Conservation (phyloP, 2,888 invertebrate genomes). For the Caenorhabditis imperialis region DNA sequence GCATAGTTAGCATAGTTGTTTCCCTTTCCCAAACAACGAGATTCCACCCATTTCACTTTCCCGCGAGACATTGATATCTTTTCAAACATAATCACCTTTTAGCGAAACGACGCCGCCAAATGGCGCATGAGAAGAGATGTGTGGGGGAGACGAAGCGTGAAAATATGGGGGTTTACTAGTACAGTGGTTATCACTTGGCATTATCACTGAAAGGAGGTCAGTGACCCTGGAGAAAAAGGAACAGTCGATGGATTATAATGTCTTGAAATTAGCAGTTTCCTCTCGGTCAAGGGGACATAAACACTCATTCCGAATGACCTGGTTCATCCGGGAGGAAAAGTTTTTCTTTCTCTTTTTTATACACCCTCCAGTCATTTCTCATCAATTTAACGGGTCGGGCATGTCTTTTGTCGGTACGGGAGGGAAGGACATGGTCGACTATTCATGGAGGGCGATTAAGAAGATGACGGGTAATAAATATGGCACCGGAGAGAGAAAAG, state of each 20-base stretch:
- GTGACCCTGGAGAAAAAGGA: too few species aligned
- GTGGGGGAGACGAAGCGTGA: constrained; percentile 32
- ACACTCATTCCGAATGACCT: constrained; percentile 49
- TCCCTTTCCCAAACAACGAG: background rate
- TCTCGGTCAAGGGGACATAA: constrained; percentile 25
- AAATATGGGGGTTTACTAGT: constrained; percentile 14
- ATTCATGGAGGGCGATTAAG: constrained; percentile 30
- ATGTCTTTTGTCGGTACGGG: constrained; percentile 37
- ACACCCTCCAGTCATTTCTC: constrained; percentile 17
- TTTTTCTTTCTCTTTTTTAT: constrained; percentile 24
- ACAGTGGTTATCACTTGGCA: constrained; percentile 5
- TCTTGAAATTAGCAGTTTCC: constrained; percentile 44
- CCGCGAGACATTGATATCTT: constrained; percentile 15
- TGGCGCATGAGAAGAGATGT: constrained; percentile 31
- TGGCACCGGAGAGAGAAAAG: constrained; percentile 1
- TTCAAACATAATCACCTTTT: constrained; percentile 10
- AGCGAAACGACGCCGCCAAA: constrained; percentile 20
- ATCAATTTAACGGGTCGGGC: constrained; percentile 37
- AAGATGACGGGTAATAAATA: constrained; percentile 15
- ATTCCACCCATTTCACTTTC: too few species aligned
- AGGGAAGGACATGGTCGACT: constrained; percentile 34
- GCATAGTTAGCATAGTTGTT: constrained; percentile 30
- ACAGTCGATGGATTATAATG: too few species aligned
- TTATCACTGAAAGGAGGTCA: too few species aligned
- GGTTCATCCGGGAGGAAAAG: constrained; percentile 14